Evolutionary conservation across 2,113 vertebrate genomes (phyloP).

Genomic region (Ceratotherium simum): DNA sequence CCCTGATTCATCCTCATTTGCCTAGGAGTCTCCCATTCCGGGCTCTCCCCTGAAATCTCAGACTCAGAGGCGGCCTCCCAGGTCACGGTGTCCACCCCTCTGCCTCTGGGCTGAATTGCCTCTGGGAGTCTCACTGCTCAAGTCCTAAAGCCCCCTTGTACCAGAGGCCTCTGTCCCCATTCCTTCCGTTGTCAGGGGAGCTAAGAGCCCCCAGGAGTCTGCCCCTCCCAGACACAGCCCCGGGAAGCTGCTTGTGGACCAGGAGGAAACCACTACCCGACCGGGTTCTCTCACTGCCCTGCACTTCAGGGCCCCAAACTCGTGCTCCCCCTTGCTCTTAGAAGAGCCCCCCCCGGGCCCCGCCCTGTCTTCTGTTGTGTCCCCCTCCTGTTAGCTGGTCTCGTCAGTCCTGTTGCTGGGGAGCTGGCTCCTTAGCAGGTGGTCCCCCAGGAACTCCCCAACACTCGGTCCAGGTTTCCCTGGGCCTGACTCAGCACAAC

Average conservation of each 20-base stretch:
- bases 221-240: neutral
- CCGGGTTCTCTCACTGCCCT: neutral
- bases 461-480: neutral
- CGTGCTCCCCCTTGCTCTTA: neutral
- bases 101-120: neutral
- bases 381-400: neutral
- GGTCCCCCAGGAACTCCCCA: neutral
- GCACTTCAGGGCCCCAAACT: neutral
- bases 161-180: neutral
- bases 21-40: neutral
- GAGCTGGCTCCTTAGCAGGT: too few relatives aligned
- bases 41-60: neutral
- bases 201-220: neutral
- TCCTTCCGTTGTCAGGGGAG: neutral
- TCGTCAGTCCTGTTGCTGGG: neutral
- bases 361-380: fast-evolving
- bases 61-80: neutral
- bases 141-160: neutral
- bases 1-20: neutral
- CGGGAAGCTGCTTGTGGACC: neutral
- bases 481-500: neutral
- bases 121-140: neutral
- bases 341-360: neutral
- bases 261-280: fast-evolving
- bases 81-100: fast-evolving